phyloP scores from a whole-genome alignment of 2,113 vertebrate species.

The Plotosus lineatus region DNA sequence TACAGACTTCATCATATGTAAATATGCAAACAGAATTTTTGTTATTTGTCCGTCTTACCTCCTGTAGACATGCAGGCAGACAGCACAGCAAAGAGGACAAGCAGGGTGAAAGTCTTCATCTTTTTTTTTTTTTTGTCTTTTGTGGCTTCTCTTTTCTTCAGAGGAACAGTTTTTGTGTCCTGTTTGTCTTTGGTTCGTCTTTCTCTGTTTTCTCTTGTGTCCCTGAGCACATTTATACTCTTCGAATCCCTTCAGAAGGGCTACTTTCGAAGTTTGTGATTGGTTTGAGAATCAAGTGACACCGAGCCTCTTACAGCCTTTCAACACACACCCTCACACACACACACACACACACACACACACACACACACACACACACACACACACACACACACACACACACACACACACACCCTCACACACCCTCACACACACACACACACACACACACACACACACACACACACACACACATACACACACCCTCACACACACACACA shows the following conservation, averaged over 20 bases:
- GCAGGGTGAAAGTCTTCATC: constrained; percentile 74
- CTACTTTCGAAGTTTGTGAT: constrained; percentile 63
- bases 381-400: constrained; percentile 49
- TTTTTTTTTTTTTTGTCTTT: constrained; percentile 36
- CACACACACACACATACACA: constrained; percentile 49
- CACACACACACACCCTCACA: constrained; percentile 50
- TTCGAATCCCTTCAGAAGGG: constrained; percentile 55
- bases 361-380: constrained; percentile 43
- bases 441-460: constrained; percentile 43
- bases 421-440: constrained; percentile 64
- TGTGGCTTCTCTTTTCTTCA: constrained; percentile 27
- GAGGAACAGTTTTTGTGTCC: constrained; percentile 28
- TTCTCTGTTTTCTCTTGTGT: constrained; percentile 48
- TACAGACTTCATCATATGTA: neutral
- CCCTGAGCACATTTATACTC: constrained; percentile 67
- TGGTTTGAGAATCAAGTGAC: constrained; percentile 69
- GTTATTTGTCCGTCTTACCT: constrained; percentile 61
- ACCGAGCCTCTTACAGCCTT: constrained; percentile 62
- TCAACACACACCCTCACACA: constrained; percentile 60
- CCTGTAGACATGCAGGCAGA: constrained; percentile 70
- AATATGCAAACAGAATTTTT: neutral
- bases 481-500: constrained; percentile 54
- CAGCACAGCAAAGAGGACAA: constrained; percentile 67
- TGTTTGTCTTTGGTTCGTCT: constrained; percentile 25
- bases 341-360: constrained; percentile 62